Conservation (phyloP, 2,113 vertebrate species). For the Chinchilla lanigera region DNA sequence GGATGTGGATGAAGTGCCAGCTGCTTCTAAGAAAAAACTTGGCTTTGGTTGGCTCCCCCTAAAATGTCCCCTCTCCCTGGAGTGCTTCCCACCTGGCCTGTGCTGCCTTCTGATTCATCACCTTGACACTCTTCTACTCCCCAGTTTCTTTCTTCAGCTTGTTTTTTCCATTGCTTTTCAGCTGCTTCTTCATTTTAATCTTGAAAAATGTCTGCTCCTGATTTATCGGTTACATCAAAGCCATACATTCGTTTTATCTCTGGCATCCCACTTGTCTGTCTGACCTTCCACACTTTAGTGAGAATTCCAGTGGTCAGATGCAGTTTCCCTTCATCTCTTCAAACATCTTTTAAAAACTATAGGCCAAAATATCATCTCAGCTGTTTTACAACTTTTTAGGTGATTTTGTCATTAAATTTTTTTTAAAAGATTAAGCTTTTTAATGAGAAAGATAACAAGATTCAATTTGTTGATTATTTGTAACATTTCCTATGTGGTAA, state of each 20-base stretch:
- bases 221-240: conserved; percentile 80
- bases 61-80: not conserved
- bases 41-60: not conserved
- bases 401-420: not conserved
- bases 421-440: too few species aligned
- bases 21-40: not conserved
- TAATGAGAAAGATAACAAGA: too few species aligned
- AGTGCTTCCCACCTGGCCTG: not conserved
- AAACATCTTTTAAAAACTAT: conserved; percentile 16
- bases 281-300: conserved; percentile 82
- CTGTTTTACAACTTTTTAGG: not conserved
- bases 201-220: conserved; percentile 77
- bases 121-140: not conserved
- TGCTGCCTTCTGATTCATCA: not conserved
- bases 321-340: conserved; percentile 25
- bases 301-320: conserved; percentile 62
- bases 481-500: too few species aligned
- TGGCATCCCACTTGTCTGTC: conserved; percentile 71
- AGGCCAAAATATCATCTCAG: not conserved
- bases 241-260: conserved; percentile 80
- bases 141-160: conserved; percentile 52
- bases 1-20: not conserved
- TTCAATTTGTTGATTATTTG: too few species aligned
- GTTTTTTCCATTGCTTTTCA: conserved; percentile 62
- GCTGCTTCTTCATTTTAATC: conserved; percentile 65